Base-by-base conservation (phyloP, 2,113 vertebrate genomes). In the Chlorodrepanis virens region DNA sequence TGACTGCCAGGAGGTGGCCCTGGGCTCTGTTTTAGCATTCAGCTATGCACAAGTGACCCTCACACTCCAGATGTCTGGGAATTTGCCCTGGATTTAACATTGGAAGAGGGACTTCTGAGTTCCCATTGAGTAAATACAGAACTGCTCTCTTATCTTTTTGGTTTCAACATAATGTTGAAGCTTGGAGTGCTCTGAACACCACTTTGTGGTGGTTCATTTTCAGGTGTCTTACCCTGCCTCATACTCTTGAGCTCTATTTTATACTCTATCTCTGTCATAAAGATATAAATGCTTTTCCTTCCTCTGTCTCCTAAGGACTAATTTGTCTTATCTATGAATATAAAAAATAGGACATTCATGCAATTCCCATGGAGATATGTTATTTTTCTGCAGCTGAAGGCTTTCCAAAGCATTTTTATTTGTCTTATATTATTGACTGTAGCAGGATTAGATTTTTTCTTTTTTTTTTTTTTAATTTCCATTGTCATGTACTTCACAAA, bases 381-480 rank as follows among this genome's bases (percentile, higher is more conserved):
- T 6, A 2, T 60, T 76, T 71, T 50, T 63, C 40, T 81, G n/a
- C 24, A 56, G 33, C n/a, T 69, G 63, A 90, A 56, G 24, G 10
- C 33, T 53, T 88, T 37, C 40, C 31, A 37, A 8, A 39, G 29
- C 28, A 6, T 82, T 88, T 91, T 79, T 13, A 6, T 71, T 78
- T 78, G 54, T 42, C 10, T 83, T 24, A 7, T 59, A 14, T 40
- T 78, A 37, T 31, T 45, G 52, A 35, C 35, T 49, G 7, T 83
- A 39, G 33, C 11, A 65, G 12, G 24, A 57, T 20, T 52, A 0
- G 3, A 3, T 1, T 22, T 35, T 22, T 14, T n/a, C n/a, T 14
- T 21, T 6, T 11, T 16, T 11, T 16, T 11, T 16, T 44, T 12
- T 15, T 5, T 6, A 2, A 2, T 14, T 42, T 35, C 15, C 11